phyloP scores from a whole-genome alignment of 1,140 invertebrate genomes.

The Brevipalpus yothersi region DNA sequence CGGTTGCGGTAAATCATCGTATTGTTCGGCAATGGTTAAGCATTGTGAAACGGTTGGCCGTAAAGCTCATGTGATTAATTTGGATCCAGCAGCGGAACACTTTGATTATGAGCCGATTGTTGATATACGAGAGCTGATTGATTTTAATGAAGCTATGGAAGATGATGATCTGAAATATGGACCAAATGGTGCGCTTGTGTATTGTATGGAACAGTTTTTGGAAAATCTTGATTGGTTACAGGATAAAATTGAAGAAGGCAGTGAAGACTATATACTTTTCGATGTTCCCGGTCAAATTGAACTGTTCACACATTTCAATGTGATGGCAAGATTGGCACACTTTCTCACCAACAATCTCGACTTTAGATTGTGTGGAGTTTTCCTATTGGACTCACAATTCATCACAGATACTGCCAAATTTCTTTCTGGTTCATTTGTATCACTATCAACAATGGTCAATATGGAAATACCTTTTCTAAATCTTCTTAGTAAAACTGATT shows the following conservation, averaged over 20 bases:
- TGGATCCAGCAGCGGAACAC: slow-evolving; percentile 89
- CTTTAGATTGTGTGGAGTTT: slow-evolving; percentile 58
- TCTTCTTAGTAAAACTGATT: slow-evolving; percentile 82
- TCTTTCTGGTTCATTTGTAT: slow-evolving; percentile 73
- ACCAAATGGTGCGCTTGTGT: slow-evolving; percentile 88
- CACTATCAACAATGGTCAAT: slow-evolving; percentile 86
- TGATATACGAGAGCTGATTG: slow-evolving; percentile 80
- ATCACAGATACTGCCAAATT: slow-evolving; percentile 89
- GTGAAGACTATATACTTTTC: slow-evolving; percentile 83
- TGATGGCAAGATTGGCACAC: slow-evolving; percentile 56
- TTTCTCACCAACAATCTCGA: slow-evolving; percentile 30
- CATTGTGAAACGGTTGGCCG: slow-evolving; percentile 49
- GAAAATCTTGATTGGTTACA: slow-evolving; percentile 76
- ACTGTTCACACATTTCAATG: slow-evolving; percentile 80
- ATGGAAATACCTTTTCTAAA: slow-evolving; percentile 82
- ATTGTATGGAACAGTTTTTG: slow-evolving; percentile 84
- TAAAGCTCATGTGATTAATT: slow-evolving; percentile 63
- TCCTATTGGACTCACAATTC: slow-evolving; percentile 85
- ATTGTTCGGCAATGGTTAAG: slow-evolving; percentile 64
- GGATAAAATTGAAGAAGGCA: slow-evolving; percentile 44
- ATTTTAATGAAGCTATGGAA: slow-evolving; percentile 88
- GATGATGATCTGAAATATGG: slow-evolving; percentile 82
- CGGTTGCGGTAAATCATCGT: slow-evolving; percentile 91
- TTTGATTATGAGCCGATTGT: slow-evolving; percentile 68
- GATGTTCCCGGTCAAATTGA: slow-evolving; percentile 98